A percentile compares a stretch with the other conserved stretches of the same genome.
Conservation (phyloP, 2,888 invertebrate species). For the Hirtodrosophila histrioides region DNA sequence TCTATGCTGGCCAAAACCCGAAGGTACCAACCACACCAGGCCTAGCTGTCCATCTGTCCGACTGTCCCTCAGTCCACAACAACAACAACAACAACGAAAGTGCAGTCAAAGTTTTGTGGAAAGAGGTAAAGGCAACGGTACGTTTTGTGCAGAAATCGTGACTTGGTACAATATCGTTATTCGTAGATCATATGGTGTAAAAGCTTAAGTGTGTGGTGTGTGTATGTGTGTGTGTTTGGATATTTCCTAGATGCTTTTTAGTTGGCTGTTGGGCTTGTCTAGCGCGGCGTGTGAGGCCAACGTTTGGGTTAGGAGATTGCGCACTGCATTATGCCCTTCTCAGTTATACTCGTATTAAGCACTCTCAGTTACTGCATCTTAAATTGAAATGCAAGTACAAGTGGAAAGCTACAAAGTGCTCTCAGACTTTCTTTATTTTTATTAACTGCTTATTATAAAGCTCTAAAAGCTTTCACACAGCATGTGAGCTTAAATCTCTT, state of each 20-base stretch:
- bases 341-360: background rate
- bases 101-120: constrained; percentile 33
- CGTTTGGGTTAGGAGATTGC: constrained; percentile 18
- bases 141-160: constrained; percentile 83
- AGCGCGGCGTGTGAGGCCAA: constrained; percentile 55
- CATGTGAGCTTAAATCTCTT: too few relatives aligned
- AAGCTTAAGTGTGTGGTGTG: constrained; percentile 58
- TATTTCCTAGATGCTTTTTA: constrained; percentile 65
- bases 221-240: constrained; percentile 27
- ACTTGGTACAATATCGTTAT: constrained; percentile 83
- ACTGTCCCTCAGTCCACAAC: constrained; percentile 32
- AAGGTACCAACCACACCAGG: constrained; percentile 32
- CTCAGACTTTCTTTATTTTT: too few relatives aligned
- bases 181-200: constrained; percentile 81
- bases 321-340: constrained; percentile 35
- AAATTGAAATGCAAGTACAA: background rate
- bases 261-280: constrained; percentile 64
- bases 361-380: constrained; percentile 3
- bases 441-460: too few relatives aligned
- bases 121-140: constrained; percentile 71
- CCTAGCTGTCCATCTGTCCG: constrained; percentile 21
- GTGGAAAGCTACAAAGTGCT: too few relatives aligned
- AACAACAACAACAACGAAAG: constrained; percentile 27
- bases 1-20: constrained; percentile 36
- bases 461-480: too few relatives aligned